Evolutionary conservation across 2,113 vertebrate species (phyloP).

Genomic region (Atrichornis clamosus): DNA sequence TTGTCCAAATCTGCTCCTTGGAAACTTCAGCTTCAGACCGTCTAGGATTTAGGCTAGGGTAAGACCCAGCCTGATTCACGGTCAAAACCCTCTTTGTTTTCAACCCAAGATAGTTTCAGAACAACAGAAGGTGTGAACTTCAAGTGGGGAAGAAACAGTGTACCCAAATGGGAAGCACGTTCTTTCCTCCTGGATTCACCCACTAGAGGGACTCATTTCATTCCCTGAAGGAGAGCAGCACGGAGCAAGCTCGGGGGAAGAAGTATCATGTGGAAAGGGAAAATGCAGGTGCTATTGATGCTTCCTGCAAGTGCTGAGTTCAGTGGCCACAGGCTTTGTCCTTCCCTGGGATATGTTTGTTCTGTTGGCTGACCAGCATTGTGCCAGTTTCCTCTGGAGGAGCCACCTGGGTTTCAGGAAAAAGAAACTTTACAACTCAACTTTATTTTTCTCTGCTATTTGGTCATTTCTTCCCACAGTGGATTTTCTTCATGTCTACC

Average conservation of each 20-base stretch:
- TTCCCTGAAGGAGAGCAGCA: background rate
- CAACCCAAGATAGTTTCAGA: background rate
- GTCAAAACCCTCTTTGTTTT: background rate
- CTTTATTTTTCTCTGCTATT: background rate
- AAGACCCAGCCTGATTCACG: background rate
- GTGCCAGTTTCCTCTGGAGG: background rate
- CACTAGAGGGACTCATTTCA: background rate
- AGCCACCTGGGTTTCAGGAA: background rate
- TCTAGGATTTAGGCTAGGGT: background rate
- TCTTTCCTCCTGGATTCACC: background rate
- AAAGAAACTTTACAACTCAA: background rate
- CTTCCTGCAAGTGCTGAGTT: background rate
- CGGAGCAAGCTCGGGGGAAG: background rate
- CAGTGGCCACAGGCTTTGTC: background rate
- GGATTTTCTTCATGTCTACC: background rate
- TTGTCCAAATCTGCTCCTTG: background rate
- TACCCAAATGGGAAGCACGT: background rate
- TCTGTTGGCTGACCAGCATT: background rate
- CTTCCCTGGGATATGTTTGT: background rate
- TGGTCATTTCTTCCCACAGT: background rate
- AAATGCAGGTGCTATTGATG: background rate
- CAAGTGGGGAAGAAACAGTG: fast-evolving
- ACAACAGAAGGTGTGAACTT: background rate
- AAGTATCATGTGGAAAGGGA: background rate
- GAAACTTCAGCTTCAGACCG: background rate